These are phyloP conservation scores for Sebastes ruberrimus DNA, from an alignment of 2,797 vertebrate species.

Conservation along the genomic window DNA sequence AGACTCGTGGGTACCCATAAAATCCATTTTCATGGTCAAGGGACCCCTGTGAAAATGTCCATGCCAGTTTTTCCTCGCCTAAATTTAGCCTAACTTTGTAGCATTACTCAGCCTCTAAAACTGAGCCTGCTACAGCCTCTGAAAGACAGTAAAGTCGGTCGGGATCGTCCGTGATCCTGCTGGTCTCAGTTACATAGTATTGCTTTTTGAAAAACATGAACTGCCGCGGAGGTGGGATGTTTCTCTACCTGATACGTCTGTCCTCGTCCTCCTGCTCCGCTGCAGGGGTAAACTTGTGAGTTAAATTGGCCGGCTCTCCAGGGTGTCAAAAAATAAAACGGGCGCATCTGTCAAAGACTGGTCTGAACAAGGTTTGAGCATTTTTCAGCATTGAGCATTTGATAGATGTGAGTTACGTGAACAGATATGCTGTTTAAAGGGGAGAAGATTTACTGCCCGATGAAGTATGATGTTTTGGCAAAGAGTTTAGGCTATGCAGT, in stretches of 20 bases:
- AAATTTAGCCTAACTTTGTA: too few species aligned
- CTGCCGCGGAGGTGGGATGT: neutral
- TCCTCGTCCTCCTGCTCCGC: conserved; percentile 2
- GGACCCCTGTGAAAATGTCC: too few species aligned
- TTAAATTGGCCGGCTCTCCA: conserved; percentile 39
- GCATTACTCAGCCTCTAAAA: too few species aligned
- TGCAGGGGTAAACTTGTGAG: conserved; percentile 12
- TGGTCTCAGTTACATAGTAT: neutral
- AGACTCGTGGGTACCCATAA: too few species aligned
- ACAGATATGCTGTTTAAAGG: conserved; percentile 46
- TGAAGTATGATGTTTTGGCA: conserved; percentile 29
- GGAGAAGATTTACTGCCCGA: conserved; percentile 25
- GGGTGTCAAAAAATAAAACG: conserved; percentile 32
- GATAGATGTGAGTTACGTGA: conserved; percentile 23
- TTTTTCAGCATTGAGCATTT: conserved; percentile 11
- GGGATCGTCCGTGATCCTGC: too few species aligned
- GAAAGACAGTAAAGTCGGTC: too few species aligned
- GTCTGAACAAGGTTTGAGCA: conserved; percentile 16
- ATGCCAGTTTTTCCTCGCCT: too few species aligned
- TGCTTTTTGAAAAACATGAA: conserved; percentile 3
- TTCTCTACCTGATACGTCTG: neutral
- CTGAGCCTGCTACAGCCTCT: too few species aligned
- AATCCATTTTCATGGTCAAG: too few species aligned
- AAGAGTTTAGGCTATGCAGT: neutral
- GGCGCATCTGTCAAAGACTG: conserved; percentile 26